Base-by-base conservation (phyloP, 2,888 invertebrate genomes). In the Formica aserva region DNA sequence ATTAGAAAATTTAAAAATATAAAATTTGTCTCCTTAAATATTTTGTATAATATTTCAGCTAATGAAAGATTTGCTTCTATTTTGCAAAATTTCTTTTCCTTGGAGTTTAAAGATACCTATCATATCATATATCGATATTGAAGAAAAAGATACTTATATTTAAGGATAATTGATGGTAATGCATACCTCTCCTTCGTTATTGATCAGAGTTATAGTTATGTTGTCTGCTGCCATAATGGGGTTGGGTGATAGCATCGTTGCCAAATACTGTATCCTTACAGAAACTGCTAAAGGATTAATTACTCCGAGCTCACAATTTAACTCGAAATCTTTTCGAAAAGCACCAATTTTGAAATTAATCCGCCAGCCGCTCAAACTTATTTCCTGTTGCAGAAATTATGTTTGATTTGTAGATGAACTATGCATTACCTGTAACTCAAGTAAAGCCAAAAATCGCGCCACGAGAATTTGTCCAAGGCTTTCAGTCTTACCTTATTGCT, bases 121-220 rank as follows among this genome's bases (percentile, higher is more conserved):
- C 18, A 48, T 29, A 29, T 29, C 1, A 66, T n/a, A 38, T 85
- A 52, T 63, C 29, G n/a, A 18, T 45, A 41, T 9, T n/a, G 3
- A 18, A 26, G 13, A 62, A 38, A 48, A 69, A 32, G 0, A 22
- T 11, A 9, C 8, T 9, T 9, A 63, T 52, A 22, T 22, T 22
- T 52, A 76, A 52, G 15, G 2, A 48, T 18, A 18, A 55, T 26
- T 29, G 18, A 0, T 45, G 1, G 15, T 18, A 26, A 65, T 18
- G 72, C 75, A 65, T 82, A 96, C 99, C 95, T 98, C 98, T 91
- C 98, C 98, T 74, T 97, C 97, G 90, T 96, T 96, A 95, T 98
- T 98, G 85, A 97, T 93, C 86, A 99, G 96, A 26, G 96, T 95
- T 13, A 99, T 98, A 82, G 96, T 96, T 97, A 99, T 98, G 88